phyloP scores from a whole-genome alignment of 2,113 vertebrate genomes.

The Oryzias javanicus region DNA sequence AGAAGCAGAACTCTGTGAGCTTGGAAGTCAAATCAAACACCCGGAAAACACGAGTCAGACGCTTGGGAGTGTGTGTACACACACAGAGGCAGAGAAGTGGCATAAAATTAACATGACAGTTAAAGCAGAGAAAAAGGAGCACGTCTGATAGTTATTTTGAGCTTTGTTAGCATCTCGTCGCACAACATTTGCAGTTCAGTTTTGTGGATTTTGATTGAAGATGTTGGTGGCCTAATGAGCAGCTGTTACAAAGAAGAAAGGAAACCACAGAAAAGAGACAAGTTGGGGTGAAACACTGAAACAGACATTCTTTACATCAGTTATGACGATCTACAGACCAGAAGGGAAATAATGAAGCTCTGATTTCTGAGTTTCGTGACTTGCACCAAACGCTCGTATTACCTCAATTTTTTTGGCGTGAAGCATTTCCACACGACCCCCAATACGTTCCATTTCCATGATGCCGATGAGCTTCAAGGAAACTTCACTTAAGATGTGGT shows the following conservation, averaged over 20 bases:
- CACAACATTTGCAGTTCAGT: conserved; percentile 15
- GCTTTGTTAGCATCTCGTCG: conserved; percentile 13
- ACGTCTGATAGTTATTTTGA: conserved; percentile 17
- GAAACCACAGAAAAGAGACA: too few relatives aligned
- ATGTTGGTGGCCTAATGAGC: conserved; percentile 1
- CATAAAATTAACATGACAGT: conserved; percentile 8
- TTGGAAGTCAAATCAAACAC: conserved; percentile 55
- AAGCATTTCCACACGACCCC: too few relatives aligned
- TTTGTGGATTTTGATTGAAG: conserved; percentile 14
- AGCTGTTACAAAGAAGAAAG: background rate
- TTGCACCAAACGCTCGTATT: too few relatives aligned
- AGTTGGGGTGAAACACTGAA: too few relatives aligned
- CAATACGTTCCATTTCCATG: too few relatives aligned
- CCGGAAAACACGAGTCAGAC: conserved; percentile 42
- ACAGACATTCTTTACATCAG: too few relatives aligned
- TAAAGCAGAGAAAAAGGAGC: background rate
- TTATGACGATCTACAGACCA: too few relatives aligned
- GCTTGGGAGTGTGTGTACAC: conserved; percentile 29
- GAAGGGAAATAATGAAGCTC: too few relatives aligned
- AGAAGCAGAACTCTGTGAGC: conserved; percentile 18
- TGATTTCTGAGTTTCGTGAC: too few relatives aligned
- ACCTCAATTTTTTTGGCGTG: too few relatives aligned
- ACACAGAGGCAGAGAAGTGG: conserved; percentile 1
- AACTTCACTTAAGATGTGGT: too few relatives aligned
- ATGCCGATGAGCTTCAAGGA: too few relatives aligned